These are phyloP conservation scores for Pachypsylla venusta DNA, from an alignment of 1,140 invertebrate genomes.

Conservation along the genomic window DNA sequence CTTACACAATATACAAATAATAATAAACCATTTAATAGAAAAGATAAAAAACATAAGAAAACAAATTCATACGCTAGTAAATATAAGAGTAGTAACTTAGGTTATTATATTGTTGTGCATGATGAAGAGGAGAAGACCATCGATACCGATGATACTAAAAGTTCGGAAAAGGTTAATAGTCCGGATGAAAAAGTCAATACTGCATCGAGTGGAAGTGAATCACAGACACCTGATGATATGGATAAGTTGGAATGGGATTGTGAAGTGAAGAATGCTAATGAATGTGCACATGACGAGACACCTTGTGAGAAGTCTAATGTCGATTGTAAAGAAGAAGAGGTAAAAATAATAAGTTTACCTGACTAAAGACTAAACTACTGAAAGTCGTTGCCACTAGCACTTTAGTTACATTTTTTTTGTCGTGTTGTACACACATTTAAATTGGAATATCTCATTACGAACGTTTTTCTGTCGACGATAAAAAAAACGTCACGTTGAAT, in stretches of 20 bases:
- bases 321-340: too few relatives aligned
- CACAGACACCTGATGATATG: constrained; percentile 41
- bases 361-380: too few relatives aligned
- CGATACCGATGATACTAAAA: constrained; percentile 28
- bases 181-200: background rate
- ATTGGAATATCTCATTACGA: too few relatives aligned
- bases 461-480: too few relatives aligned
- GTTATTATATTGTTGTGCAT: constrained; percentile 32
- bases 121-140: constrained; percentile 23
- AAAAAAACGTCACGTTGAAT: too few relatives aligned
- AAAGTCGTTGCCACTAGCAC: too few relatives aligned
- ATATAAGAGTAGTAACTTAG: constrained; percentile 22
- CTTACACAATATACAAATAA: constrained; percentile 22
- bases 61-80: constrained; percentile 15
- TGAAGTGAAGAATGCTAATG: constrained; percentile 35
- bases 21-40: background rate
- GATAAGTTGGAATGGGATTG: constrained; percentile 42
- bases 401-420: too few relatives aligned
- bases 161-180: constrained; percentile 23
- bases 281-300: too few relatives aligned
- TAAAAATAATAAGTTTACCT: too few relatives aligned
- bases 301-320: too few relatives aligned
- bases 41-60: background rate
- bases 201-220: constrained; percentile 15
- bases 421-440: too few relatives aligned